Evolutionary conservation across 1,140 invertebrate species (phyloP), one percentile per base, ranked within the genome.

Genomic region (Trichomalopsis sarcophagae): DNA sequence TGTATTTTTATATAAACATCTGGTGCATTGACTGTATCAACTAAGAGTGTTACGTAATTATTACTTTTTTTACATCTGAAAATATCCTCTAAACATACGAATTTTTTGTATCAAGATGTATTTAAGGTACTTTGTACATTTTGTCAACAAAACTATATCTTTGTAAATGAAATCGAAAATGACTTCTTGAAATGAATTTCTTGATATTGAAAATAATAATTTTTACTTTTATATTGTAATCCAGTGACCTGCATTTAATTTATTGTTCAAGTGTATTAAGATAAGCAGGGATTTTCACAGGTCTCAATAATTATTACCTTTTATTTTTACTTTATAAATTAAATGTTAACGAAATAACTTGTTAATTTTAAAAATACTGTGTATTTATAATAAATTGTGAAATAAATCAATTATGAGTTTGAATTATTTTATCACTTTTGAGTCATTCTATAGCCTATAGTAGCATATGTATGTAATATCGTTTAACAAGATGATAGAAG

Each of bases 341-440:
- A 7, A 13, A 71, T 71, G 68, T 71, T 71, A 71, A 71, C 17
- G 68, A 71, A 10, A 30, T 2, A 9, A 71, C 27, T 71, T 71
- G 68, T 30, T 33, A 71, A 30, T 71, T 71, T 71, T 71, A 17
- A 21, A 62, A 62, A 7, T 21, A 21, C 21, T 62, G 55, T 71
- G 68, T 71, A 81, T 78, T 71, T 44, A 21, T 55, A 79, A 79
- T 77, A 84, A 73, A 68, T 55, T 68, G 74, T 77, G 77, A 73
- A 84, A 55, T 79, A 2, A 33, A 79, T 62, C 23, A 50, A 79
- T 6, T 40, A 14, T 9, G 30, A 13, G 5, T 80, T 62, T 80
- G 30, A 66, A n/a, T n/a, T 21, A 66, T 66, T 66, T 14, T 21
- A 66, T 66, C 9, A 66, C 14, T 17, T 36, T 36, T 1, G 1